These are phyloP conservation scores for Cepaea nemoralis DNA, from an alignment of 1,140 invertebrate genomes.

Conservation along the genomic window DNA sequence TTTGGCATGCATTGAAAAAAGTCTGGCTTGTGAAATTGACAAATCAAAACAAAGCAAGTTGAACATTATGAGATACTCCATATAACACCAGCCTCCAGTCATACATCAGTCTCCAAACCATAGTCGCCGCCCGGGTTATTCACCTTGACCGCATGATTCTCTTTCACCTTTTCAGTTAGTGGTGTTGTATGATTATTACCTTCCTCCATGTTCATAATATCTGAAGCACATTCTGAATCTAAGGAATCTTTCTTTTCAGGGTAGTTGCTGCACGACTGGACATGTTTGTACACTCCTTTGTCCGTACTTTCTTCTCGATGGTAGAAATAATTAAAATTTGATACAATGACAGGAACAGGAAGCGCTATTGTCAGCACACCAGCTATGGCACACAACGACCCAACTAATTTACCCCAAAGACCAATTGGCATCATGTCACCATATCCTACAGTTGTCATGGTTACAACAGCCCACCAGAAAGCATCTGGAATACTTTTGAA, in stretches of 20 bases:
- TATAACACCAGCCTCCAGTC: slow-evolving; percentile 74
- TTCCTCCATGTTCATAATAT: slow-evolving; percentile 95
- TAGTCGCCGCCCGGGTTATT: slow-evolving; percentile 89
- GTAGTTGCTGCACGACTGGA: slow-evolving; percentile 70
- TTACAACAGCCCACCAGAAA: slow-evolving; percentile 84
- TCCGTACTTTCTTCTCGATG: slow-evolving; percentile 93
- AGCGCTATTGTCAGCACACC: slow-evolving; percentile 85
- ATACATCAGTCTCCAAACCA: slow-evolving; percentile 97
- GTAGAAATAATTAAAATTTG: slow-evolving; percentile 99
- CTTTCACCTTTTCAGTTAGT: slow-evolving; percentile 74
- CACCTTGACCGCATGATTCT: slow-evolving; percentile 81
- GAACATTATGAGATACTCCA: not conserved
- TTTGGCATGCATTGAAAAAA: too few species aligned
- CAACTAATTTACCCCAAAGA: slow-evolving; percentile 98
- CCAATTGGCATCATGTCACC: slow-evolving; percentile 97
- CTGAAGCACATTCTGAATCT: slow-evolving; percentile 90
- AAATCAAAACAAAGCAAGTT: not conserved
- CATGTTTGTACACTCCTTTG: slow-evolving; percentile 68
- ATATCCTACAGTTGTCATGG: slow-evolving; percentile 98
- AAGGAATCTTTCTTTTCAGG: slow-evolving; percentile 64
- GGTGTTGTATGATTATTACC: slow-evolving; percentile 76
- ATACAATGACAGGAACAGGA: slow-evolving; percentile 98
- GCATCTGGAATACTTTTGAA: slow-evolving; percentile 93
- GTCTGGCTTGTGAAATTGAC: too few species aligned
- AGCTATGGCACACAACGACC: slow-evolving; percentile 98